These are phyloP conservation scores for Sardina pilchardus DNA, from an alignment of 2,113 vertebrate genomes.

Conservation along the genomic window DNA sequence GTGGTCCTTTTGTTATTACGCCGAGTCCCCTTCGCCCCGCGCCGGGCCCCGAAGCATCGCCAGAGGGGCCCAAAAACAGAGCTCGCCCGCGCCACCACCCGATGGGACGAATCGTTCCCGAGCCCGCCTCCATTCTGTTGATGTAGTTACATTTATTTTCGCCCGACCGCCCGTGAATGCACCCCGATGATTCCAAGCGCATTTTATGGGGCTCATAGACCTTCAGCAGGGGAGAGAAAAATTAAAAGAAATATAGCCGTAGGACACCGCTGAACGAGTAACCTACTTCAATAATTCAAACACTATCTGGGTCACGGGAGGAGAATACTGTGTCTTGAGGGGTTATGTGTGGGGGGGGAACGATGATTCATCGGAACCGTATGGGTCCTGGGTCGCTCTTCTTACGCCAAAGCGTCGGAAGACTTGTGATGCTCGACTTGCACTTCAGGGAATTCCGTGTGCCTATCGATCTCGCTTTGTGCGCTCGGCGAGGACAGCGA, in stretches of 20 bases:
- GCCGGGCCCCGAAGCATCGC: background rate
- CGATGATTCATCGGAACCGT: background rate
- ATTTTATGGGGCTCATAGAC: background rate
- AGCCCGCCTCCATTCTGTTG: too few relatives aligned
- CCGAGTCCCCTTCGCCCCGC: background rate
- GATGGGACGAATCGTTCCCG: too few relatives aligned
- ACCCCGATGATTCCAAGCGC: background rate
- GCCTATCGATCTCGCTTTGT: background rate
- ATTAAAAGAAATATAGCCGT: background rate
- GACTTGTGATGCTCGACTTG: background rate
- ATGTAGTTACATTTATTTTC: background rate
- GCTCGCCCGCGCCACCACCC: too few relatives aligned
- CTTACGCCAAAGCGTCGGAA: background rate
- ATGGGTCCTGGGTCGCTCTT: background rate
- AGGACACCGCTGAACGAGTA: background rate
- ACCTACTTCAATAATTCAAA: background rate
- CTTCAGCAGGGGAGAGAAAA: background rate
- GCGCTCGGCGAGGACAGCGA: background rate
- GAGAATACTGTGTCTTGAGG: background rate
- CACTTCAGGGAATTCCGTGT: background rate
- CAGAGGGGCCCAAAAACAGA: background rate
- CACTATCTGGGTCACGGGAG: background rate
- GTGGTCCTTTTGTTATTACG: background rate
- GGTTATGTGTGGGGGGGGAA: too few relatives aligned
- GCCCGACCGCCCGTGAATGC: background rate